Percentiles rank a stretch among this genome's conserved stretches.
phyloP scores from a whole-genome alignment of 2,797 vertebrate genomes.

The Clarias fuscus region DNA sequence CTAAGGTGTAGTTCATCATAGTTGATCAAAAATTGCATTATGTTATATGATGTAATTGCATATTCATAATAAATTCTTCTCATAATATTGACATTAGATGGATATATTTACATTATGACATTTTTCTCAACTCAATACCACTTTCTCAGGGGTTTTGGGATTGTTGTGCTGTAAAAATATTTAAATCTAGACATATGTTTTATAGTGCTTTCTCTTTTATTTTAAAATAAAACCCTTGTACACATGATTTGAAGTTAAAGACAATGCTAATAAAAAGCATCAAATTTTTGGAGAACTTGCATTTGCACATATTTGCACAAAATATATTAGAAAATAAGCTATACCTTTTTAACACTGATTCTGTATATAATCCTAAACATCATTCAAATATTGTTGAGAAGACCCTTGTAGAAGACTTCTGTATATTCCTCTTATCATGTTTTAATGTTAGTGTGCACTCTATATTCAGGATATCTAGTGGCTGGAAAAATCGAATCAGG shows the following conservation, averaged over 20 bases:
- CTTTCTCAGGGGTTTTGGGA: not conserved
- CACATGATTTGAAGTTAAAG: not conserved
- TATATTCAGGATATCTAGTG: not conserved
- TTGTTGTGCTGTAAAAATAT: not conserved
- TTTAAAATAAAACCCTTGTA: too few species aligned
- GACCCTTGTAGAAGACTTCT: not conserved
- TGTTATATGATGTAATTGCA: not conserved
- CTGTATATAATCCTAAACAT: not conserved
- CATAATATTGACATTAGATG: not conserved
- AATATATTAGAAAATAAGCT: not conserved
- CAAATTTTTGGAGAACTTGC: not conserved
- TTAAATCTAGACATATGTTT: not conserved
- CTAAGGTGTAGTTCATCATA: too few species aligned
- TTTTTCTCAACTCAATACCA: not conserved
- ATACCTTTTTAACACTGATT: not conserved
- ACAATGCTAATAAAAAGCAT: not conserved
- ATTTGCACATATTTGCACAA: conserved; percentile 2
- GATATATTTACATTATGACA: not conserved
- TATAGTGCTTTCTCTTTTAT: not conserved
- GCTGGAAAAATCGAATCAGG: conserved; percentile 66
- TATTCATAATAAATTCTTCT: not conserved
- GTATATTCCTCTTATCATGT: not conserved
- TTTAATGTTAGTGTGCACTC: conserved; percentile 9
- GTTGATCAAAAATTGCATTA: not conserved
- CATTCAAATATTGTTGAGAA: not conserved